phyloP scores from a whole-genome alignment of 2,797 vertebrate species.

The Trachurus trachurus region DNA sequence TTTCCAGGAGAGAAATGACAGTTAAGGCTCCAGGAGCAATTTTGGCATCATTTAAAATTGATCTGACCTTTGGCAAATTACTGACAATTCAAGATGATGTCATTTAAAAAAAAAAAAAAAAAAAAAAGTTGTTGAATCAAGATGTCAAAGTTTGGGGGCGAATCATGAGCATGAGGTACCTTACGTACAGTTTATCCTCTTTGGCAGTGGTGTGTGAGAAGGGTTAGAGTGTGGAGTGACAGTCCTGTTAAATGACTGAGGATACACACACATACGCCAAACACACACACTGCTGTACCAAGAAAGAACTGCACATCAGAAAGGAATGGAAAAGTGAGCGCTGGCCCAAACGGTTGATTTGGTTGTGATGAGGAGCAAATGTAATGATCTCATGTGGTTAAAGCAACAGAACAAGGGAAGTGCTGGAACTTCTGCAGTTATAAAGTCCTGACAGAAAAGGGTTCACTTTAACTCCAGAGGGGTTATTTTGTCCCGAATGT shows the following conservation, averaged over 20 bases:
- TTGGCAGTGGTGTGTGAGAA: constrained; percentile 39
- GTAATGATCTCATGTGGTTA: constrained; percentile 81
- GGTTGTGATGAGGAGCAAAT: constrained; percentile 81
- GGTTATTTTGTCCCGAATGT: constrained; percentile 24
- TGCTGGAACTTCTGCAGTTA: constrained; percentile 58
- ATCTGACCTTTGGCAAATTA: constrained; percentile 49
- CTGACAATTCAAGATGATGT: constrained; percentile 57
- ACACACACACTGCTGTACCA: constrained; percentile 23
- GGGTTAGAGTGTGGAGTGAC: constrained; percentile 44
- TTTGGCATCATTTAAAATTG: constrained; percentile 38
- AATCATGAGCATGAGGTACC: constrained; percentile 35
- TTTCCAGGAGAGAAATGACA: constrained; percentile 57
- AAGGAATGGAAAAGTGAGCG: constrained; percentile 61
- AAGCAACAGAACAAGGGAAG: constrained; percentile 68
- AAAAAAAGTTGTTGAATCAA: constrained; percentile 52
- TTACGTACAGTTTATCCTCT: constrained; percentile 45
- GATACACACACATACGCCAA: constrained; percentile 8
- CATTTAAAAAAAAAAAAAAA: constrained; percentile 2
- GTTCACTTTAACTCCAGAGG: constrained; percentile 38
- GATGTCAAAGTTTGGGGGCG: constrained; percentile 48
- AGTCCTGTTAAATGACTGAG: constrained; percentile 45
- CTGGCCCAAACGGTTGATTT: constrained; percentile 65
- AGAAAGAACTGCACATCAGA: constrained; percentile 59
- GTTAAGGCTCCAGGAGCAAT: constrained; percentile 44
- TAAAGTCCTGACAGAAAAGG: constrained; percentile 32